Evolutionary conservation across 2,113 vertebrate genomes (phyloP), one percentile per base, ranked within the genome.

Genomic region (Bujurquina vittata): DNA sequence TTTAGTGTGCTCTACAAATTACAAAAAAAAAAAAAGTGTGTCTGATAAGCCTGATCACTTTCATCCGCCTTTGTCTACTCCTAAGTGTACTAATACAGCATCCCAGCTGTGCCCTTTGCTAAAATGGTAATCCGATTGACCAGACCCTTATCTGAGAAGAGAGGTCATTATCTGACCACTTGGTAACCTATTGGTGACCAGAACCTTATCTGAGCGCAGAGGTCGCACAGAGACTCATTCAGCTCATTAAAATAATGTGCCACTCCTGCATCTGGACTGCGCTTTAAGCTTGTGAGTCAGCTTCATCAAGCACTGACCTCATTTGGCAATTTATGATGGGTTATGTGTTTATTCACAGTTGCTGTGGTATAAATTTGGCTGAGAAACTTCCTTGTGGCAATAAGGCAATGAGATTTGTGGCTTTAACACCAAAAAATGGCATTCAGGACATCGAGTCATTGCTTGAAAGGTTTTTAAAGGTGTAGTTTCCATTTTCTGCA

Each of bases 121-220:
- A 77, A 57, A 78, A 78, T 4, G 12, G 8, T 75, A 37, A 31
- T 88, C 46, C n/a, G 10, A 52, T 72, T 73, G 55, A 88, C 56
- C 85, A 75, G 72, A 84, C 76, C 72, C 81, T 18, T 46, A 78
- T 84, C 57, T 65, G 79, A 77, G 75, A 52, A 35, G 43, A 78
- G 58, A 85, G 77, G 80, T 86, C 67, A 79, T 49, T 54, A 54
- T 54, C 18, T 54, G 26, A 33, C 18, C 10, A 31, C 46, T 72
- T 14, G 6, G 26, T 72, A 72, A 72, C 67, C 67, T 72, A 18
- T 72, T 72, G 31, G 46, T 72, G 35, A 85, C 72, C 85, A 56
- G 72, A 84, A 80, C 75, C 83, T 29, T 40, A 75, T 84, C 79
- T 72, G 79, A 79, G 80, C 43, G 10, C 49, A 80, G 54, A 88